A percentile compares a stretch with the other conserved stretches of the same genome.
phyloP scores from a whole-genome alignment of 1,140 invertebrate species.

The Anadara kagoshimensis region DNA sequence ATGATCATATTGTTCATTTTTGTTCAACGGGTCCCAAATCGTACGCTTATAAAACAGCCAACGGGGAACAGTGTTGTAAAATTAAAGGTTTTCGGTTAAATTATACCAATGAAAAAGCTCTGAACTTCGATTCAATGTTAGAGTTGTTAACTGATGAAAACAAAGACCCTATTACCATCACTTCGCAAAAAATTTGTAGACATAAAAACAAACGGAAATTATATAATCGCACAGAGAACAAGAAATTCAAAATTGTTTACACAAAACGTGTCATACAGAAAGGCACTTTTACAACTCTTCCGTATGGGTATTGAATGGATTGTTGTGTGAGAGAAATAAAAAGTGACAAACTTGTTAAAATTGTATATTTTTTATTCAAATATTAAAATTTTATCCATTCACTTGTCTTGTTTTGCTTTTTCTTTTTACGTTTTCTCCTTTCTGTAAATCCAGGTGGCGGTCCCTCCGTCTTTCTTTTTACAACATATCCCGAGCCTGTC shows the following conservation, averaged over 20 bases:
- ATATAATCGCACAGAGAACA: slow-evolving; percentile 4
- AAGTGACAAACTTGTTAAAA: neutral
- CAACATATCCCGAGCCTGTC: slow-evolving; percentile 3
- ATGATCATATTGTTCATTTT: slow-evolving; percentile 30
- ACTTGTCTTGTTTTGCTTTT: slow-evolving; percentile 10
- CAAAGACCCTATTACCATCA: neutral
- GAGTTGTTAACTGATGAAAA: neutral
- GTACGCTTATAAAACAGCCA: slow-evolving; percentile 14
- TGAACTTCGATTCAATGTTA: slow-evolving; percentile 20
- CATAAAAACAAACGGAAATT: slow-evolving; percentile 19
- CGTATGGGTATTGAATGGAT: slow-evolving; percentile 25
- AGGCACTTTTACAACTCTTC: slow-evolving; percentile 20
- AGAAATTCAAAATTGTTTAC: slow-evolving; percentile 25
- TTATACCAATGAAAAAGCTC: slow-evolving; percentile 11
- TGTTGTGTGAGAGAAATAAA: neutral
- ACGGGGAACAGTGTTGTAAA: slow-evolving; percentile 24
- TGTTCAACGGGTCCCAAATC: slow-evolving; percentile 10
- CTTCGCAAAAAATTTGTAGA: slow-evolving; percentile 27
- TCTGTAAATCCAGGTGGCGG: slow-evolving; percentile 9
- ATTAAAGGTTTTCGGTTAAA: slow-evolving; percentile 24
- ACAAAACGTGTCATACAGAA: slow-evolving; percentile 19
- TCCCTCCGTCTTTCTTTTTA: neutral
- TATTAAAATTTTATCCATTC: slow-evolving; percentile 5
- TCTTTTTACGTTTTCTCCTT: no score
- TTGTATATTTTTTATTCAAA: neutral